These are phyloP conservation scores for Andrena minutula DNA, from an alignment of 2,888 invertebrate species.

Conservation along the genomic window DNA sequence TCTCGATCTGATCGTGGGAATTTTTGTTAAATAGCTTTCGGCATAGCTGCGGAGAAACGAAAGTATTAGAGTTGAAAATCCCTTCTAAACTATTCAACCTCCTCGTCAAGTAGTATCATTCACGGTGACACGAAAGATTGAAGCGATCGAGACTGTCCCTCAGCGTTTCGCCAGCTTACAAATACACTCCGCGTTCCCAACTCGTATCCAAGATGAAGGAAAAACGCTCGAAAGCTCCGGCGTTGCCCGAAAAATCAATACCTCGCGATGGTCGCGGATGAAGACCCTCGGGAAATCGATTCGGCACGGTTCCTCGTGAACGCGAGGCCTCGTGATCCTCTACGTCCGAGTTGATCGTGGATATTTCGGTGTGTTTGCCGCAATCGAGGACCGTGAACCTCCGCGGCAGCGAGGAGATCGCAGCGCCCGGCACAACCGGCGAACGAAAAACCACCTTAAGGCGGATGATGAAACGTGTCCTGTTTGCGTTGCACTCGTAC, in stretches of 20 bases:
- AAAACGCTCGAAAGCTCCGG: background rate
- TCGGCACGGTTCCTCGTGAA: conserved; percentile 6
- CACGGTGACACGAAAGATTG: background rate
- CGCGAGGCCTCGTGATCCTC: conserved; percentile 5
- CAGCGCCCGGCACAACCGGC: conserved; percentile 48
- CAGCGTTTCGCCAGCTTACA: no score
- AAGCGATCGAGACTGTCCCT: background rate
- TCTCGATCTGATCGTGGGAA: background rate
- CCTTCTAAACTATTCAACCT: no score
- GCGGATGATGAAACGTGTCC: conserved; percentile 50
- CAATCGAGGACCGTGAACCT: conserved; percentile 50
- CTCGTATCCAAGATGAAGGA: background rate
- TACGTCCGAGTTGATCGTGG: conserved; percentile 32
- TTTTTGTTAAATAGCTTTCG: no score
- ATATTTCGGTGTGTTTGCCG: conserved; percentile 30
- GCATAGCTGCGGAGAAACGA: no score
- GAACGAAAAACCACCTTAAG: conserved; percentile 39
- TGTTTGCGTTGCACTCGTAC: conserved; percentile 61
- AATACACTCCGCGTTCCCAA: background rate
- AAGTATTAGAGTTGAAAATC: no score
- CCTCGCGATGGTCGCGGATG: background rate
- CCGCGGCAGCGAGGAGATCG: background rate
- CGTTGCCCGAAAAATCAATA: conserved; percentile 20
- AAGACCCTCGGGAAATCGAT: background rate
- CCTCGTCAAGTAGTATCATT: no score